Conservation (phyloP, 2,797 vertebrate species). For the Mus minutoides region DNA sequence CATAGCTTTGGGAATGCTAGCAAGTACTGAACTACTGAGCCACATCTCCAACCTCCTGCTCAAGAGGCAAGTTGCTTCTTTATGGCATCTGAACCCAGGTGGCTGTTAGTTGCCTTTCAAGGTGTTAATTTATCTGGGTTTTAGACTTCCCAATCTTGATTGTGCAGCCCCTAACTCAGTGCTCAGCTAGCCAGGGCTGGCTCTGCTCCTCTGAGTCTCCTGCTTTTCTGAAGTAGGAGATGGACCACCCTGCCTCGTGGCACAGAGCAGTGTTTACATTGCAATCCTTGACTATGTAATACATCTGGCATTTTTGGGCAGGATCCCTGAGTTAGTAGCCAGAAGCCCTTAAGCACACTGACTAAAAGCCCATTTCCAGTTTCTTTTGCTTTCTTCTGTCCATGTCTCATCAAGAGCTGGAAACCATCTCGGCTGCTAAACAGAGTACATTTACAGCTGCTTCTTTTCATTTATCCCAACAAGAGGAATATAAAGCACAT, state of each 20-base stretch:
- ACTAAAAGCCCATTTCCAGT: conserved; percentile 84
- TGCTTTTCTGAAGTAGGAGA: conserved; percentile 82
- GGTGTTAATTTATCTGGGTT: conserved; percentile 85
- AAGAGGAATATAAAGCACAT: conserved; percentile 54
- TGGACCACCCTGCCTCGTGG: conserved; percentile 98
- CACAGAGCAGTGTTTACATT: conserved; percentile 98
- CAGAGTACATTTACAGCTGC: background rate
- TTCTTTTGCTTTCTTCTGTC: conserved; percentile 81
- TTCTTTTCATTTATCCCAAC: conserved; percentile 75
- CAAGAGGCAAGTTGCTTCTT: conserved; percentile 76
- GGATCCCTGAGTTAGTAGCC: conserved; percentile 92
- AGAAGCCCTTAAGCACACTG: conserved; percentile 89
- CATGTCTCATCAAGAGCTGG: conserved; percentile 75
- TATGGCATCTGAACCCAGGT: conserved; percentile 80
- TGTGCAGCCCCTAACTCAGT: conserved; percentile 89
- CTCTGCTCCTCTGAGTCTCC: conserved; percentile 25
- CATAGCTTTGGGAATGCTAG: background rate
- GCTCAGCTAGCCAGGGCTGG: conserved; percentile 79
- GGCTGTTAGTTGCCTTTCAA: conserved; percentile 82
- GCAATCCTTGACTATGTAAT: conserved; percentile 99
- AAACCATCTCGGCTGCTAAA: conserved; percentile 42
- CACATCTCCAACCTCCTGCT: background rate
- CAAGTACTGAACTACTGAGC: background rate
- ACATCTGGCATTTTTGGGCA: conserved; percentile 99
- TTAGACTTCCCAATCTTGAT: conserved; percentile 84